Percentiles rank a stretch among this genome's conserved stretches.
phyloP scores from a whole-genome alignment of 2,113 vertebrate species.

The Micronisus gabar region DNA sequence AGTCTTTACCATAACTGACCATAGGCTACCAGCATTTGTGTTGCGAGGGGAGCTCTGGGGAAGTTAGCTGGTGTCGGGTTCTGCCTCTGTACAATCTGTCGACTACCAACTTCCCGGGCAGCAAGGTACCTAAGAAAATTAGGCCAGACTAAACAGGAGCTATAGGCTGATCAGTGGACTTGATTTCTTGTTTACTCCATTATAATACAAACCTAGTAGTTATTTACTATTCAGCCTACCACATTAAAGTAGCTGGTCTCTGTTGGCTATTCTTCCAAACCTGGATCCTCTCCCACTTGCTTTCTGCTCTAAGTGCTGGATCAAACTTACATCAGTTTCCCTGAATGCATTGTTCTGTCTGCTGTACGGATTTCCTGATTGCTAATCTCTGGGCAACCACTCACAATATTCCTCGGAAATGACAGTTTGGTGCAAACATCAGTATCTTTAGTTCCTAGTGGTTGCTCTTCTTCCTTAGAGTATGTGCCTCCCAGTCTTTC shows the following conservation, averaged over 20 bases:
- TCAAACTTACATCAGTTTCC: not conserved
- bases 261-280: not conserved
- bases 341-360: not conserved
- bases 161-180: not conserved
- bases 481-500: not conserved
- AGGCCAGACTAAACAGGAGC: not conserved
- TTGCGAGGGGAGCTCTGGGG: not conserved
- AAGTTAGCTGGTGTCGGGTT: accelerated
- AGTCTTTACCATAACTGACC: not conserved
- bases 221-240: not conserved
- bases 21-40: not conserved
- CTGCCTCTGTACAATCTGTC: not conserved
- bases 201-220: not conserved
- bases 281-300: not conserved
- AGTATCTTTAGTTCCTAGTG: not conserved
- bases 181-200: not conserved
- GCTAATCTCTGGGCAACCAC: not conserved
- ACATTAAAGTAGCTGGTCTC: not conserved
- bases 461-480: not conserved
- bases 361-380: not conserved
- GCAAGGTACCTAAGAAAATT: not conserved
- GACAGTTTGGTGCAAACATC: not conserved
- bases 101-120: not conserved
- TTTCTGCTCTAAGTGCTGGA: not conserved
- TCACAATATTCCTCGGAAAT: not conserved